Evolutionary conservation across 2,797 vertebrate species (phyloP).

Genomic region (Lagocephalus sceleratus): DNA sequence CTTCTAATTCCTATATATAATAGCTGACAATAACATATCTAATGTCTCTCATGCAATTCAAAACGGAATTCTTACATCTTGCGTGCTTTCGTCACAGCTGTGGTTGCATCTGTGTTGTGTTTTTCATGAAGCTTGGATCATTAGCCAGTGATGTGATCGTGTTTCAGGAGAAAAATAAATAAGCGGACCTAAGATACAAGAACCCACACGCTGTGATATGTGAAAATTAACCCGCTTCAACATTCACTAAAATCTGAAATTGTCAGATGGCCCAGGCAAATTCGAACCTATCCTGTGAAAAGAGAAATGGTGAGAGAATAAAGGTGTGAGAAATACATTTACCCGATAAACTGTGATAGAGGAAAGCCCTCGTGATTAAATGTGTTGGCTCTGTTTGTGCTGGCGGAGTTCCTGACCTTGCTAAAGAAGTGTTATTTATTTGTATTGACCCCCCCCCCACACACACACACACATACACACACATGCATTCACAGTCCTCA

Average conservation of each 20-base stretch:
- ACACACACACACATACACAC: conserved; percentile 6
- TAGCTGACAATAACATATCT: no score
- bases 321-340: conserved; percentile 38
- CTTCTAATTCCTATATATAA: no score
- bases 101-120: neutral
- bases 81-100: neutral
- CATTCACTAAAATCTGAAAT: neutral
- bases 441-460: conserved; percentile 32
- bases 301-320: conserved; percentile 26
- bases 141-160: neutral
- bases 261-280: no score
- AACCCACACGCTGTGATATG: no score
- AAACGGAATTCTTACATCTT: no score
- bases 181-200: neutral
- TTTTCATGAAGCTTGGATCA: neutral
- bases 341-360: conserved; percentile 42
- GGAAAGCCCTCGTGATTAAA: conserved; percentile 53
- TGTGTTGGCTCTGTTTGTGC: conserved; percentile 50
- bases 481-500: conserved; percentile 7
- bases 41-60: no score
- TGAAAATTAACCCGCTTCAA: neutral
- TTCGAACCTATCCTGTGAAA: conserved; percentile 27
- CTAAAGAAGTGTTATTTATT: conserved; percentile 54
- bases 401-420: conserved; percentile 53
- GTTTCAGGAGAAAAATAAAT: neutral